Evolutionary conservation across 2,113 vertebrate genomes (phyloP).

Genomic region (Prunella himalayana): DNA sequence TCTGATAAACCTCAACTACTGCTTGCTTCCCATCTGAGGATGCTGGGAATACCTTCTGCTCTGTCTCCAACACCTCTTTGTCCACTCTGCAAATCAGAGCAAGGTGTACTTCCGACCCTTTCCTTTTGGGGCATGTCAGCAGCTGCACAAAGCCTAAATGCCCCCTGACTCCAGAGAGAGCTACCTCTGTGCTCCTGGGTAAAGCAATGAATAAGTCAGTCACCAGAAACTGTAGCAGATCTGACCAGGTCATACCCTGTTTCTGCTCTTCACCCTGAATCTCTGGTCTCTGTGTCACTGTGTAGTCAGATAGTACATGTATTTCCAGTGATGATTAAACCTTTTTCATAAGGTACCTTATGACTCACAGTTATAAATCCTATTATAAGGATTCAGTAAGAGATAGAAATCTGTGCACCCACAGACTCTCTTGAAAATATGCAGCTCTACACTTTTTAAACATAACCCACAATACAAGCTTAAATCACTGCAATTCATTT

Average conservation of each 20-base stretch:
- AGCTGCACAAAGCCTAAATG: background rate
- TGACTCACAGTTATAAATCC: background rate
- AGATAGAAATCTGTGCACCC: background rate
- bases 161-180: background rate
- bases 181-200: background rate
- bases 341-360: background rate
- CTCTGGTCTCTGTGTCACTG: background rate
- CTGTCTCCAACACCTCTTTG: background rate
- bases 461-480: background rate
- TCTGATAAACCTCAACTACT: too few species aligned
- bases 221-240: background rate
- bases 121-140: background rate
- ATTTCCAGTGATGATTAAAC: background rate
- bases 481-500: background rate
- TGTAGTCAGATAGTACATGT: background rate
- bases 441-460: background rate
- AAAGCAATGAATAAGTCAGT: background rate
- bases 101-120: background rate
- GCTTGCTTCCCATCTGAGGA: background rate
- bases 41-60: background rate
- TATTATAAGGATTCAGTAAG: background rate
- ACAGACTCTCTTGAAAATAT: background rate
- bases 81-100: background rate
- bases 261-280: background rate
- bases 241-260: rapidly evolving